Conservation (phyloP, 2,113 vertebrate species). For the Isichthys henryi region DNA sequence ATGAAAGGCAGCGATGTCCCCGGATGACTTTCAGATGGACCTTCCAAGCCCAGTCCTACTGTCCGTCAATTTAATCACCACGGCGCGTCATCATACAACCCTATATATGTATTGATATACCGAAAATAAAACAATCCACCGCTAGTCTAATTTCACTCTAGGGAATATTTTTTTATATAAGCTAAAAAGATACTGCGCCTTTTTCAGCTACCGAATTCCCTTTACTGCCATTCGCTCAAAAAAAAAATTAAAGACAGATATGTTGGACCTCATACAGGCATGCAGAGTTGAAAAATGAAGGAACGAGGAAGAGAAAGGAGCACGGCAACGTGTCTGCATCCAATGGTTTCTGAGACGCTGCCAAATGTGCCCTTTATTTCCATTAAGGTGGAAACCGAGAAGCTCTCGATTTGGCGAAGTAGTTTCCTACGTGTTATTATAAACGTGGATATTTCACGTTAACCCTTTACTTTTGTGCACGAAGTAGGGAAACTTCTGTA, state of each 20-base stretch:
- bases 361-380: slow-evolving; percentile 28
- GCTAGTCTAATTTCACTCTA: background rate
- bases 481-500: background rate
- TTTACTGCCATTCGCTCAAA: slow-evolving; percentile 27
- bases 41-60: background rate
- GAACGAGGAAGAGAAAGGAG: slow-evolving; percentile 17
- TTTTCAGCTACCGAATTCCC: slow-evolving; percentile 18
- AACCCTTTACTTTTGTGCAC: background rate
- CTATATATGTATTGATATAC: background rate
- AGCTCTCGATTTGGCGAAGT: background rate
- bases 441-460: background rate
- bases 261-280: slow-evolving; percentile 30
- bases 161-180: slow-evolving; percentile 34
- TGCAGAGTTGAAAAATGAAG: background rate
- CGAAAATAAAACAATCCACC: background rate
- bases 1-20: background rate
- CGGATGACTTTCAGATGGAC: background rate
- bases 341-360: slow-evolving; percentile 31
- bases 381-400: slow-evolving; percentile 15
- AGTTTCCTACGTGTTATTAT: slow-evolving; percentile 2
- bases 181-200: slow-evolving; percentile 51
- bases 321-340: slow-evolving; percentile 59
- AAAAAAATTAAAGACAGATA: slow-evolving; percentile 29
- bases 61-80: background rate
- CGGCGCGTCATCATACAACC: background rate